Conservation (phyloP, 2,113 vertebrate species). For the Crotophaga sulcirostris region DNA sequence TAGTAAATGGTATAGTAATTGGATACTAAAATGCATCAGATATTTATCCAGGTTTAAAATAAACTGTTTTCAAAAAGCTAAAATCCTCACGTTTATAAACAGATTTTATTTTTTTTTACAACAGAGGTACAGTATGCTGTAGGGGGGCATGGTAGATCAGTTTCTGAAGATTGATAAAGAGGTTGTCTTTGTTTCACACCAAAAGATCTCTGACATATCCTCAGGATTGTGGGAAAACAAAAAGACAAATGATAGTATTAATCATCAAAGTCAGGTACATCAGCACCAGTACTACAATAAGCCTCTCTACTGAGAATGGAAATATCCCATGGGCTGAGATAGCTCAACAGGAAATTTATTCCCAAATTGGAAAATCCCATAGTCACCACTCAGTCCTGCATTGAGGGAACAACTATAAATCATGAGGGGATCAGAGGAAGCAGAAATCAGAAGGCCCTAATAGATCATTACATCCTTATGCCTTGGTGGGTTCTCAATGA, state of each 20-base stretch:
- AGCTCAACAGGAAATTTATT: not conserved
- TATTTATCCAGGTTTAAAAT: slow-evolving; percentile 27
- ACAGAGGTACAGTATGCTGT: not conserved
- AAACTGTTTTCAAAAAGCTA: not conserved
- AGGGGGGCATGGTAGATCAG: not conserved
- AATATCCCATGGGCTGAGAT: not conserved
- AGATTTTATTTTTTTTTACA: too few relatives aligned
- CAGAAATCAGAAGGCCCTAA: not conserved
- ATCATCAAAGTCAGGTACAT: not conserved
- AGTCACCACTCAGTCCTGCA: not conserved
- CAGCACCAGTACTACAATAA: not conserved
- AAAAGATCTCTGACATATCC: not conserved
- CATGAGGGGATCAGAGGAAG: not conserved
- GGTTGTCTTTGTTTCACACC: not conserved
- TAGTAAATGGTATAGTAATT: not conserved
- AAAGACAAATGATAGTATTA: not conserved
- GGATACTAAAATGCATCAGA: not conserved
- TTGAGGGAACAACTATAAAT: not conserved
- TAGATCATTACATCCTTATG: not conserved
- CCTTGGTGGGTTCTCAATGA: not conserved
- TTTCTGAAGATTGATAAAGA: not conserved
- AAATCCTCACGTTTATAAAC: not conserved
- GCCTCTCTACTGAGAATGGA: not conserved
- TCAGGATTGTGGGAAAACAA: not conserved
- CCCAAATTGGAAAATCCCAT: not conserved